A percentile compares a stretch with the other conserved stretches of the same genome.
Evolutionary conservation across 2,888 invertebrate species (phyloP).

Genomic region (Trichogramma dendrolimi): DNA sequence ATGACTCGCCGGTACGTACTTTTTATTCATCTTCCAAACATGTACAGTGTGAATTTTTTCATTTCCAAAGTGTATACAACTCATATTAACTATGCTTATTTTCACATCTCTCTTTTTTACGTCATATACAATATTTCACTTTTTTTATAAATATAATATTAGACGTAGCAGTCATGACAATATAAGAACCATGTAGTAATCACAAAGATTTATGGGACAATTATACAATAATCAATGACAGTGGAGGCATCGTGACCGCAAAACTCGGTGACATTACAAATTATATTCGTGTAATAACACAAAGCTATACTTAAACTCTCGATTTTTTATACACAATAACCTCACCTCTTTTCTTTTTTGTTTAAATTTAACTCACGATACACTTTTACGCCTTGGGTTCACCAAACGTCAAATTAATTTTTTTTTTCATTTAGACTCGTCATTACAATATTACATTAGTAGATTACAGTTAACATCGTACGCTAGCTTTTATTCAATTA

Average conservation of each 20-base stretch:
- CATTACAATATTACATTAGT: constrained; percentile 54
- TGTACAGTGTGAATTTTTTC: constrained; percentile 32
- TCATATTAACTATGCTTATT: constrained; percentile 41
- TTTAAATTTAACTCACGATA: constrained; percentile 38
- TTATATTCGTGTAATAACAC: constrained; percentile 37
- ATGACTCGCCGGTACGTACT: constrained; percentile 33
- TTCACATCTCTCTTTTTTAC: constrained; percentile 35
- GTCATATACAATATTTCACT: constrained; percentile 47
- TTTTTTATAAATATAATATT: constrained; percentile 38
- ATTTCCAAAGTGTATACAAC: constrained; percentile 51
- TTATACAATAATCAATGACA: constrained; percentile 41
- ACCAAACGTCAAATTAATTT: constrained; percentile 50
- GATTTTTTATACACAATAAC: constrained; percentile 50
- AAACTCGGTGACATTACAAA: constrained; percentile 41
- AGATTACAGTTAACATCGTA: constrained; percentile 53
- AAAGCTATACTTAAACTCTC: constrained; percentile 37
- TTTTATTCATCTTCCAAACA: constrained; percentile 30
- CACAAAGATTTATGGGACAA: constrained; percentile 41
- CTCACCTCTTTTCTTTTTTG: constrained; percentile 40
- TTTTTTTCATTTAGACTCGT: constrained; percentile 52
- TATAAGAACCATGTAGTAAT: constrained; percentile 48
- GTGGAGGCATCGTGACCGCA: constrained; percentile 38
- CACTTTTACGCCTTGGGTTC: constrained; percentile 47
- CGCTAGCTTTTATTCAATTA: constrained; percentile 53
- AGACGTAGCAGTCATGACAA: constrained; percentile 40